These are phyloP conservation scores for Drosophila parthenogenetica DNA, from an alignment of 2,888 invertebrate species.

Conservation along the genomic window DNA sequence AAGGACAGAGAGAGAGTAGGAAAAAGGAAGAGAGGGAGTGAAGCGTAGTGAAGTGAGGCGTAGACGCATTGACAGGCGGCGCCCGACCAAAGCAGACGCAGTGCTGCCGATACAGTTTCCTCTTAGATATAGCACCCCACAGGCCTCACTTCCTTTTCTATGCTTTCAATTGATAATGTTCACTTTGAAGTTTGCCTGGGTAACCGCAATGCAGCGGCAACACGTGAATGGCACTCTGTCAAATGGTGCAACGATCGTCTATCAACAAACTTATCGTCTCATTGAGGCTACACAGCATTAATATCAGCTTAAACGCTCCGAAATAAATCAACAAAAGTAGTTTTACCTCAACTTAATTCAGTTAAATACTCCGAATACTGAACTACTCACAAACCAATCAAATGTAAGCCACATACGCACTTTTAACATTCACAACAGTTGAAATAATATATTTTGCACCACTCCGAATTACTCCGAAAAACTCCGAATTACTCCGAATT, in stretches of 20 bases:
- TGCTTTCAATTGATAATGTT: conserved; percentile 44
- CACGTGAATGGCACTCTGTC: conserved; percentile 24
- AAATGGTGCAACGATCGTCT: neutral
- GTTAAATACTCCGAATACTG: neutral
- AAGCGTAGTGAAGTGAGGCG: conserved; percentile 4
- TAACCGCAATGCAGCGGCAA: conserved; percentile 21
- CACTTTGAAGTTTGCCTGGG: conserved; percentile 57
- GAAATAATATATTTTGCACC: neutral
- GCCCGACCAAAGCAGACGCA: conserved; percentile 5
- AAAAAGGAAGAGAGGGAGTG: conserved; percentile 3
- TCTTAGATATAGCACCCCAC: conserved; percentile 39
- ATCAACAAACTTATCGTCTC: too few species aligned
- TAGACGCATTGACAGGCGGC: conserved; percentile 14
- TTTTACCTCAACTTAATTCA: neutral
- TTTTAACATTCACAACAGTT: neutral
- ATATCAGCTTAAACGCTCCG: too few species aligned
- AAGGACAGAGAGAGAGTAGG: too few species aligned
- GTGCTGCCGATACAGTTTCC: conserved; percentile 54
- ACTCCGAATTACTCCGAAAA: conserved; percentile 7
- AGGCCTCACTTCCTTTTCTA: neutral
- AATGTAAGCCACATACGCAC: neutral
- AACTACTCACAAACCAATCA: too few species aligned
- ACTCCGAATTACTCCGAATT: conserved; percentile 3
- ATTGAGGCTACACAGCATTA: too few species aligned
- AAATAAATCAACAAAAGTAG: too few species aligned